phyloP scores from a whole-genome alignment of 2,797 vertebrate species.

The Mormyrops boulengeri region DNA sequence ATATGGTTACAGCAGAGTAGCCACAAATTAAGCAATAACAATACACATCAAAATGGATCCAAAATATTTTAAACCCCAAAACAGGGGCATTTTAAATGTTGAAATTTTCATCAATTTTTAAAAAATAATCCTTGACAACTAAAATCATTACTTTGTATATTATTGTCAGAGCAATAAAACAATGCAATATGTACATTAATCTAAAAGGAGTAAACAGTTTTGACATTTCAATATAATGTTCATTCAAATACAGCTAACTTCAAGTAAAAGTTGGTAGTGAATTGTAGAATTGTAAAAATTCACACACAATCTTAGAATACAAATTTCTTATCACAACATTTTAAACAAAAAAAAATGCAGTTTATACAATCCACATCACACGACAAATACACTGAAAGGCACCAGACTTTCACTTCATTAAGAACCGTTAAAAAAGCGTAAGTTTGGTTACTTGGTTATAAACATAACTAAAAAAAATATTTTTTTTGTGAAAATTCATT shows the following conservation, averaged over 20 bases:
- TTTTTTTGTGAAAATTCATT: slow-evolving; percentile 5
- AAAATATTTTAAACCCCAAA: slow-evolving; percentile 52
- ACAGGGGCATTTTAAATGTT: slow-evolving; percentile 53
- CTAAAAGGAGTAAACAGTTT: slow-evolving; percentile 43
- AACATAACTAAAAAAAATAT: background rate
- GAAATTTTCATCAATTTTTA: slow-evolving; percentile 24
- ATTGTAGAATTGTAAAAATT: slow-evolving; percentile 62
- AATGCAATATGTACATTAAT: slow-evolving; percentile 16
- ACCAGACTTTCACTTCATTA: slow-evolving; percentile 77
- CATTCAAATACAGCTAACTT: slow-evolving; percentile 51
- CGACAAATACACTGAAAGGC: slow-evolving; percentile 78
- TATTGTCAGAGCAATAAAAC: slow-evolving; percentile 50
- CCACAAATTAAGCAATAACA: slow-evolving; percentile 60
- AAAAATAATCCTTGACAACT: background rate
- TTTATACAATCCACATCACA: slow-evolving; percentile 77
- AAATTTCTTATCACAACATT: slow-evolving; percentile 62
- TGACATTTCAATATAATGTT: slow-evolving; percentile 52
- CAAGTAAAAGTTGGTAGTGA: slow-evolving; percentile 71
- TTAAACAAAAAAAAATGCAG: slow-evolving; percentile 63
- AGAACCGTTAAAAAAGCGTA: slow-evolving; percentile 51
- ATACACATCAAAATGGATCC: slow-evolving; percentile 63
- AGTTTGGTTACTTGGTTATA: slow-evolving; percentile 4
- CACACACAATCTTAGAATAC: slow-evolving; percentile 61
- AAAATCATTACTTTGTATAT: background rate
- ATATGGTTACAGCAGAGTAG: slow-evolving; percentile 54